Base-by-base conservation (phyloP, 2,888 invertebrate species). In the Diarsia mendica region DNA sequence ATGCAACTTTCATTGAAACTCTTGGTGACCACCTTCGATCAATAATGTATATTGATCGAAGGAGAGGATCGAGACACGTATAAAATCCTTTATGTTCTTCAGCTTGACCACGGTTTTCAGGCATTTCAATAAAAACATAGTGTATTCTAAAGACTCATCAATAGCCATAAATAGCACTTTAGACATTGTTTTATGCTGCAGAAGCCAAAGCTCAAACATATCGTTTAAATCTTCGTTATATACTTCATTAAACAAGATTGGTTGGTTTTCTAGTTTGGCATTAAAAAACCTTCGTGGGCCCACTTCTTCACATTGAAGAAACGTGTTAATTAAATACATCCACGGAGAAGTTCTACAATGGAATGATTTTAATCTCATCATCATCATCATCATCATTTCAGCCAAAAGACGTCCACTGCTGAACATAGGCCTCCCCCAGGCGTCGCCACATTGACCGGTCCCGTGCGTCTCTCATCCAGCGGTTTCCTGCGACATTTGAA, bases 211-310 rank as follows among this genome's bases (percentile, higher is more conserved):
- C 53, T 79, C 33, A 66, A 69, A 79, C 20, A 79, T 33, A n/a
- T 48, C 39, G 1, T 60, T 53, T 60, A 75, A 28, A 58, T 39
- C 48, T n/a, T n/a, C 11, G 33, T 55, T 61, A 13, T 48, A 48
- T 20, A 76, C 63, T 77, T 79, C 67, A 53, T 74, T 63, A 13
- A 71, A 67, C 48, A 82, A 44, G 5, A 67, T 60, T 46, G 72
- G 72, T 65, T 82, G 71, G 20, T 67, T 76, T 33, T 46, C 58
- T 63, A 83, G 60, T 58, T 76, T 84, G 20, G 71, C 68, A 64
- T 83, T 79, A 33, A 84, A 83, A 73, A 76, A 81, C 10, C 80
- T 69, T 44, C 72, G 72, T 15, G 66, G 44, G 2, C 80, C 80
- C 1, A 63, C 61, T 63, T 66, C 72, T 51, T 80, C 80, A 55